Evolutionary conservation across 2,888 invertebrate species (phyloP).

Genomic region (Nemoura dubitans): DNA sequence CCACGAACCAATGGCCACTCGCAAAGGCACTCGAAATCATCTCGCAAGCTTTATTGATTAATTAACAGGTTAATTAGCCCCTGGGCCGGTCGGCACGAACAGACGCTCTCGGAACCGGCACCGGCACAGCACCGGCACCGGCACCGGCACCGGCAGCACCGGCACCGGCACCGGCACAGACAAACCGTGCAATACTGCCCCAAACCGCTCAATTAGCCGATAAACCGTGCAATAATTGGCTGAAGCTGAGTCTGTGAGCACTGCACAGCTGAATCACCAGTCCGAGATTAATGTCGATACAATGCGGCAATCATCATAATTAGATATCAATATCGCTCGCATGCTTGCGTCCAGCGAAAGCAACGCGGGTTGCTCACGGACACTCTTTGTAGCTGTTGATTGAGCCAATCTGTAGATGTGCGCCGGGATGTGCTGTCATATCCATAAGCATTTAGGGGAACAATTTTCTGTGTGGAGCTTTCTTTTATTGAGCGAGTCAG

Average conservation of each 20-base stretch:
- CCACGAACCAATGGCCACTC: neutral
- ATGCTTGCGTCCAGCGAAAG: neutral
- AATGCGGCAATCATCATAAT: neutral
- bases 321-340: neutral
- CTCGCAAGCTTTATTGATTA: slow-evolving; percentile 5
- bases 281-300: neutral
- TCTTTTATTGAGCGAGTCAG: neutral
- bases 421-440: neutral
- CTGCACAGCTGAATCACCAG: neutral
- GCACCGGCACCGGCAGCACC: too few relatives aligned
- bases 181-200: neutral
- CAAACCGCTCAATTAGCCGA: neutral
- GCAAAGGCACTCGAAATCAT: neutral
- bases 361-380: too few relatives aligned
- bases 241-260: neutral
- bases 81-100: neutral
- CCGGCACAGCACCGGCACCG: too few relatives aligned
- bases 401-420: too few relatives aligned
- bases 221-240: neutral
- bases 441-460: neutral
- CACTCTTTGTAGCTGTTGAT: too few relatives aligned
- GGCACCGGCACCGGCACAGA: neutral
- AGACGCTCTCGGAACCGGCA: too few relatives aligned
- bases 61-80: neutral
- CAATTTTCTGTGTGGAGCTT: neutral